Evolutionary conservation across 2,797 vertebrate genomes (phyloP), one percentile per base, ranked within the genome.

Genomic region (Acrossocheilus fasciatus): DNA sequence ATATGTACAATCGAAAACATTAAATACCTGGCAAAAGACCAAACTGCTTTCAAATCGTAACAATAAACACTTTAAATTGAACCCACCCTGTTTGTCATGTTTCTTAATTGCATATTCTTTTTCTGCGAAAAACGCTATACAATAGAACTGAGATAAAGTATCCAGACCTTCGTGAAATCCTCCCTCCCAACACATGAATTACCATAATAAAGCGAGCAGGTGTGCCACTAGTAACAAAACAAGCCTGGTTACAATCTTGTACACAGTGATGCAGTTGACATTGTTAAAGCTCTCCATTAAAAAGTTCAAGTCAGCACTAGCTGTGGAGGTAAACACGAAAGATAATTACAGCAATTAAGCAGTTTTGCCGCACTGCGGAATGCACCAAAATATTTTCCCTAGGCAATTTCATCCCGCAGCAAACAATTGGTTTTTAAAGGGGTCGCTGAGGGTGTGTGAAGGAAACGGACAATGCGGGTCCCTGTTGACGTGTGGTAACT

Each of bases 261-360:
- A 57, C 52, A 81, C 69, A 73, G 54, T 50, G 39, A 86, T 81
- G 52, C 68, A 26, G 41, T 64, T 86, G 84, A 85, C 84, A 81
- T 80, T 86, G 84, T 64, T 81, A 85, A 47, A 85, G 69, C 54
- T 74, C 54, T 86, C 69, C 68, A 81, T 86, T 86, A 80, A 80
- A 86, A 86, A 50, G 68, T 86, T 86, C 68, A 86, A 74, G 84
- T 81, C 84, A 86, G 84, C 77, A 86, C 68, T 80, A 26, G 54
- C 77, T 62, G 54, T 26, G 54, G 69, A 86, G 43, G 68, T 81
- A 62, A 86, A 80, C 84, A 86, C 15, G 30, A 64, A 73, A 62
- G 77, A 34, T 81, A 74, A 86, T 86, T 86, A 86, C 84, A 81
- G 69, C 54, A 81, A 86, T 86, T 81, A 73, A 81, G 69, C 68